Conservation (phyloP, 2,797 vertebrate genomes). For the Falco novaeseelandiae region DNA sequence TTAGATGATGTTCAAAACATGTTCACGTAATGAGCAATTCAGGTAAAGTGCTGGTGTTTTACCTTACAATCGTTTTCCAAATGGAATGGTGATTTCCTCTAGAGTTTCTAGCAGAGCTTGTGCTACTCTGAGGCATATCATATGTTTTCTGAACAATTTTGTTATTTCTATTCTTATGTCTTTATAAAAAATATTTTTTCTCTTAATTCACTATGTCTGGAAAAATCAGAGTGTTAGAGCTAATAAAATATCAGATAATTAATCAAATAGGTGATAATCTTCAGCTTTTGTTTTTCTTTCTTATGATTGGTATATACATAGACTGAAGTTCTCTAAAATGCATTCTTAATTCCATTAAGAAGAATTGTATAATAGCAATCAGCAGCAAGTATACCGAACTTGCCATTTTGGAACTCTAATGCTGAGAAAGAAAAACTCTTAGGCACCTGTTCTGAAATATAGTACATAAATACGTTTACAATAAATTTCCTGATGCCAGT, state of each 20-base stretch:
- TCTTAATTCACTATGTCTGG: not conserved
- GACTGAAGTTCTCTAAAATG: not conserved
- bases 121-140: not conserved
- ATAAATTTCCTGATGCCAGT: not conserved
- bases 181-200: not conserved
- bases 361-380: not conserved
- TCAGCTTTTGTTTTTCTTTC: not conserved
- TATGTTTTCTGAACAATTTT: not conserved
- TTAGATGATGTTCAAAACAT: constrained; percentile 39
- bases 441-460: not conserved
- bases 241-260: not conserved
- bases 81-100: constrained; percentile 20
- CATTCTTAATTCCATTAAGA: not conserved
- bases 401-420: not conserved
- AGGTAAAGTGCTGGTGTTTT: constrained; percentile 31
- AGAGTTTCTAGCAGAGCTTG: not conserved
- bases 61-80: constrained; percentile 24
- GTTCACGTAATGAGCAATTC: constrained; percentile 21
- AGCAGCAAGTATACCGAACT: not conserved
- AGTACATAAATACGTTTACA: not conserved
- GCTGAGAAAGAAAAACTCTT: not conserved
- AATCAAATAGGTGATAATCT: not conserved
- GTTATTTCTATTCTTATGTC: not conserved
- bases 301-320: not conserved
- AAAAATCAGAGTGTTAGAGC: not conserved